Evolutionary conservation across 1,140 invertebrate species (phyloP).

Genomic region (Neodiprion pinetum): DNA sequence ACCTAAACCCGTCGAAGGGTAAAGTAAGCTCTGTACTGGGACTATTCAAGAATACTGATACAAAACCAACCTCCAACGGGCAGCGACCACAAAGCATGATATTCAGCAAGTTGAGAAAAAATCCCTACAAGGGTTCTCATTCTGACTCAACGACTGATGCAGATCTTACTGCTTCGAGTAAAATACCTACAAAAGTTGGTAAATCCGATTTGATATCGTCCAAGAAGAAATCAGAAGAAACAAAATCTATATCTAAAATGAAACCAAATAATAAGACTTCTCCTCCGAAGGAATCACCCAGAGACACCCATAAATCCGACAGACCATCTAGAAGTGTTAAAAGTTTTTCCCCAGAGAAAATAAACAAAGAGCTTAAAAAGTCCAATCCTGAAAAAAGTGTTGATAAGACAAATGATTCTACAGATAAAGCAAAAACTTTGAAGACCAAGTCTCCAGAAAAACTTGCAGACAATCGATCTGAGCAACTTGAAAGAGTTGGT

Average conservation of each 20-base stretch:
- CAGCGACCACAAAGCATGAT: constrained; percentile 34
- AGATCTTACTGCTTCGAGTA: constrained; percentile 36
- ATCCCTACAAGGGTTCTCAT: constrained; percentile 43
- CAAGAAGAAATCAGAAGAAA: constrained; percentile 29
- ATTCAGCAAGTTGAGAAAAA: constrained; percentile 49
- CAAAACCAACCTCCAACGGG: constrained; percentile 24
- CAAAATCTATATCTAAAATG: constrained; percentile 36
- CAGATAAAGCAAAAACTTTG: constrained; percentile 25
- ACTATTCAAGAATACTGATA: constrained; percentile 73
- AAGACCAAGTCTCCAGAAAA: background rate
- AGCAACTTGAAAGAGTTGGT: background rate
- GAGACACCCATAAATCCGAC: constrained; percentile 29
- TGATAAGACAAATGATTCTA: constrained; percentile 35
- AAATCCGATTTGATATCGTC: constrained; percentile 36
- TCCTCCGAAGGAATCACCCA: constrained; percentile 35
- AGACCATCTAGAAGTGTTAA: constrained; percentile 35
- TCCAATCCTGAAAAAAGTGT: constrained; percentile 43
- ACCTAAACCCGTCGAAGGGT: constrained; percentile 59
- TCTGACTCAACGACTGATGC: constrained; percentile 33
- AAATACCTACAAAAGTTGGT: constrained; percentile 51
- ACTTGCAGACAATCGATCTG: background rate
- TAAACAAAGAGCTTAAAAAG: constrained; percentile 42
- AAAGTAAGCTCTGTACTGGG: constrained; percentile 73
- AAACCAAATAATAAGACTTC: constrained; percentile 31
- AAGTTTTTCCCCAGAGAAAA: constrained; percentile 30